phyloP scores from a whole-genome alignment of 2,113 vertebrate species.

The Aegotheles bennettii region DNA sequence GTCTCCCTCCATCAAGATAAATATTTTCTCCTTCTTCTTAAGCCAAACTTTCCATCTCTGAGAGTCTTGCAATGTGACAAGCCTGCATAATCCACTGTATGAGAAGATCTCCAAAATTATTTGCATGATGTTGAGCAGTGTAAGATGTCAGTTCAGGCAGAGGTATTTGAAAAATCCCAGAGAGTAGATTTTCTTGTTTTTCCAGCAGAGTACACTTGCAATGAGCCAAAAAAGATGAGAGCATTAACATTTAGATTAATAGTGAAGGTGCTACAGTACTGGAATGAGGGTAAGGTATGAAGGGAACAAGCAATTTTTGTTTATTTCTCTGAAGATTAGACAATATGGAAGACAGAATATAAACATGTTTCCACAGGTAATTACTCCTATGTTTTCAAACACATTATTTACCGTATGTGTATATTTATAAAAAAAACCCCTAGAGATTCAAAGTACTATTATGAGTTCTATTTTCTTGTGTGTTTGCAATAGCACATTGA shows the following conservation, averaged over 20 bases:
- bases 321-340: slow-evolving; percentile 50
- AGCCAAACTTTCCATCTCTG: background rate
- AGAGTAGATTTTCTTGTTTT: background rate
- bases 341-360: slow-evolving; percentile 35
- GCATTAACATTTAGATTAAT: background rate
- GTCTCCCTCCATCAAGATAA: background rate
- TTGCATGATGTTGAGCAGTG: background rate
- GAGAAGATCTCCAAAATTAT: background rate
- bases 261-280: background rate
- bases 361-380: slow-evolving; percentile 57
- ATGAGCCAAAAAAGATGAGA: background rate
- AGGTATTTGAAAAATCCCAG: background rate
- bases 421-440: background rate
- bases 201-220: background rate
- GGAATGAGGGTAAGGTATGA: background rate
- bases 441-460: background rate
- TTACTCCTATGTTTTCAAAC: background rate
- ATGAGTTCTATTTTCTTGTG: background rate
- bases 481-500: background rate
- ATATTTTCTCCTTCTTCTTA: background rate
- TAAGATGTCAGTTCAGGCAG: background rate
- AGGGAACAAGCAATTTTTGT: background rate
- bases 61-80: background rate
- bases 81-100: background rate
- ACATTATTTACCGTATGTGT: background rate